These are phyloP conservation scores for Cinara cedri DNA, from an alignment of 2,888 invertebrate species.

Conservation along the genomic window DNA sequence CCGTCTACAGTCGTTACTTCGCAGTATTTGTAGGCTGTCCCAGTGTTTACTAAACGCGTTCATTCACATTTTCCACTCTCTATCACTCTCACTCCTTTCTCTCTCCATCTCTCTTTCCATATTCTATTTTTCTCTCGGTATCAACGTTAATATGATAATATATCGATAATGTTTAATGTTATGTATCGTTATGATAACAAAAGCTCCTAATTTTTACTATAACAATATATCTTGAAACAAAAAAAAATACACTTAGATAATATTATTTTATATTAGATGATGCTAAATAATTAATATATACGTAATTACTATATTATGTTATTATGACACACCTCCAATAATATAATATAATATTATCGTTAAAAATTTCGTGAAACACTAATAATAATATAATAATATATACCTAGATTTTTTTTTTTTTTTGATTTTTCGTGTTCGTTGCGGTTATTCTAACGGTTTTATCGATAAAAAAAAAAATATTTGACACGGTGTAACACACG, in stretches of 20 bases:
- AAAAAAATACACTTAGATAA: background rate
- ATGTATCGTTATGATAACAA: no score
- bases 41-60: conserved; percentile 46
- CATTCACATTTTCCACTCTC: conserved; percentile 41
- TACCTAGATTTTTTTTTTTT: background rate
- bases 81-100: conserved; percentile 29
- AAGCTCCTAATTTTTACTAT: no score
- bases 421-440: background rate
- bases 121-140: background rate
- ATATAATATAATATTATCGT: background rate
- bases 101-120: background rate
- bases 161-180: no score
- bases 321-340: background rate
- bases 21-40: conserved; percentile 44
- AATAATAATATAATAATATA: no score
- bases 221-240: background rate
- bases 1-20: conserved; percentile 42
- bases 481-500: background rate
- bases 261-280: background rate
- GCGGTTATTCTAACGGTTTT: background rate
- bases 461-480: background rate
- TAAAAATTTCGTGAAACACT: background rate
- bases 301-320: background rate
- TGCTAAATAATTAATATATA: background rate
- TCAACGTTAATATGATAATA: conserved; percentile 28